Percentiles rank a stretch among this genome's conserved stretches.
Conservation (phyloP, 2,113 vertebrate genomes). For the Gymnorhina tibicen region DNA sequence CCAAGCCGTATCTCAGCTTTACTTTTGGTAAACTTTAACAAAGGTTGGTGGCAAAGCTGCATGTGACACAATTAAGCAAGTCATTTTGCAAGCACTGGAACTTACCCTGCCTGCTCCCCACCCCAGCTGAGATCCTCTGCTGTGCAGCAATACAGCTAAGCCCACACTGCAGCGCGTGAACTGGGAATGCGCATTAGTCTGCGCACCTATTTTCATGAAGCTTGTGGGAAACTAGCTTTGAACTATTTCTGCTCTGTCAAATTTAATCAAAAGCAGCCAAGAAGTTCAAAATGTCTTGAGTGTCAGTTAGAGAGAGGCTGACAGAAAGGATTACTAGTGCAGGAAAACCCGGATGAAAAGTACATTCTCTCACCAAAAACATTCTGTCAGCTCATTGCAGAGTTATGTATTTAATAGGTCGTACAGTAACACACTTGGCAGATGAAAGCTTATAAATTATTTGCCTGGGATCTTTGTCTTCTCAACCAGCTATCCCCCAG, state of each 20-base stretch:
- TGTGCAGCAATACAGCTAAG: background rate
- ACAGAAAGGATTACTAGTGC: conserved; percentile 12
- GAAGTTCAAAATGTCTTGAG: background rate
- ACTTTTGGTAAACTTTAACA: conserved; percentile 49
- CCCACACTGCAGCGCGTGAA: background rate
- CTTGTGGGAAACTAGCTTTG: conserved; percentile 5
- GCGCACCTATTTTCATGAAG: background rate
- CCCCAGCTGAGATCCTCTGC: background rate
- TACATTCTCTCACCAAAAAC: background rate
- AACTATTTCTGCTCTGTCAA: conserved; percentile 11
- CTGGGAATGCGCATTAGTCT: background rate
- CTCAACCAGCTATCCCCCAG: background rate
- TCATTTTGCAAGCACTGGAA: background rate
- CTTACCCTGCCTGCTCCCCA: background rate
- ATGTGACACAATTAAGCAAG: conserved; percentile 1
- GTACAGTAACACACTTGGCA: background rate
- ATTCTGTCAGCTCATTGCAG: background rate
- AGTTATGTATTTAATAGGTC: background rate
- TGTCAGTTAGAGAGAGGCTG: background rate
- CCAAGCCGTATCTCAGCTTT: background rate
- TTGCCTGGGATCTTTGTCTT: background rate
- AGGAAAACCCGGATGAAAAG: background rate
- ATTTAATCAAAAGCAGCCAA: background rate
- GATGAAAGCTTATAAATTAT: background rate
- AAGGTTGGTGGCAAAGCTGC: background rate